phyloP scores from a whole-genome alignment of 1,140 invertebrate species.

The Manduca sexta region DNA sequence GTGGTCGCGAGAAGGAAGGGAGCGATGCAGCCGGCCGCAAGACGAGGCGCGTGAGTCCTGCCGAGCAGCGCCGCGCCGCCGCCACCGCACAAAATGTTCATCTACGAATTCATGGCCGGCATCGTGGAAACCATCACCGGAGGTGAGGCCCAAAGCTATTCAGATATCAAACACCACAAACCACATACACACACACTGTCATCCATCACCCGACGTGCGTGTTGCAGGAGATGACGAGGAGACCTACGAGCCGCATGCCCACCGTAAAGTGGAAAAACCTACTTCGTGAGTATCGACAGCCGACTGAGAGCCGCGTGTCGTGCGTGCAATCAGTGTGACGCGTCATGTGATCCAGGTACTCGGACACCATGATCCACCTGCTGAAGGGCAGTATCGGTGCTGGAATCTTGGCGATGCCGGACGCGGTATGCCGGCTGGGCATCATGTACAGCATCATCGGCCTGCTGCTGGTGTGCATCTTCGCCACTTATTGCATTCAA shows the following conservation, averaged over 20 bases:
- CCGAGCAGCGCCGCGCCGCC: too few species aligned
- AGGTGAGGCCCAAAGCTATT: too few species aligned
- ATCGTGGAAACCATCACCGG: conserved; percentile 37
- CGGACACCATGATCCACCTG: conserved; percentile 86
- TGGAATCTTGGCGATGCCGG: conserved; percentile 92
- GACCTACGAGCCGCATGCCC: conserved; percentile 44
- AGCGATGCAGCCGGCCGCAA: too few species aligned
- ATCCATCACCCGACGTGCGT: conserved; percentile 27
- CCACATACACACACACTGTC: too few species aligned
- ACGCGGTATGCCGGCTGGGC: conserved; percentile 86
- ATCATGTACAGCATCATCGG: conserved; percentile 79
- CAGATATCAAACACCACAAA: too few species aligned
- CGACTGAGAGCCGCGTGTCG: background rate
- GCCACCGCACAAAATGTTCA: conserved; percentile 29
- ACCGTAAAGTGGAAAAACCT: conserved; percentile 80
- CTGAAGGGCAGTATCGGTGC: conserved; percentile 92
- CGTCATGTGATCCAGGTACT: conserved; percentile 78
- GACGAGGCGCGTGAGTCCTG: too few species aligned
- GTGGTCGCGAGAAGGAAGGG: too few species aligned
- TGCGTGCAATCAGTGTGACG: background rate
- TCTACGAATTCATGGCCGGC: conserved; percentile 48
- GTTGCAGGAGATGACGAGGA: conserved; percentile 29
- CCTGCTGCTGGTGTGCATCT: conserved; percentile 78
- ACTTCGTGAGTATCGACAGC: conserved; percentile 68
- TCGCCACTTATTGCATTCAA: conserved; percentile 89